Base-by-base conservation (phyloP, 1,140 invertebrate genomes). In the Tribolium madens region DNA sequence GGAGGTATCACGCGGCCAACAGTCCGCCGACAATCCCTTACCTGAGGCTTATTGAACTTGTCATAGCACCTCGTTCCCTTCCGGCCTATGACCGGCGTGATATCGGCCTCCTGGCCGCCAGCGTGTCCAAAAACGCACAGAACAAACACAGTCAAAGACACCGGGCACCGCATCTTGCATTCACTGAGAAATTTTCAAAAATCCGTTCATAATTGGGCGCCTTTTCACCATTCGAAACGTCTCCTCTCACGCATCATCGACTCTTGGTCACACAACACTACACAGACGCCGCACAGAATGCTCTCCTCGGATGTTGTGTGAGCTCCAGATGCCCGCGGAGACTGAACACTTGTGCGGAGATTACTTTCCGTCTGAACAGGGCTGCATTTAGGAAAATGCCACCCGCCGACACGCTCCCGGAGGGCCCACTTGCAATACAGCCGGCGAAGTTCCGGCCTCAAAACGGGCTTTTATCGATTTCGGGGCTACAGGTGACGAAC, bases 51-150 rank as follows among this genome's bases (percentile, higher is more conserved):
- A 13, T 78, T 78, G 70, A 83, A 82, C 64, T 80, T 76, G 50
- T 82, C 81, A 69, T 83, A 83, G 60, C 82, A 83, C 74, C 71
- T 73, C 13, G 80, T 82, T 1, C 82, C 80, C 31, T 79, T 80
- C 70, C 26, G 33, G 7, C 82, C 82, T 12, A 82, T 75, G 7
- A 60, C 79, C 14, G 82, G 82, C 33, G 82, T 82, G 14, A 81
- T 64, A 14, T 80, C 77, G 26, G 64, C 46, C 50, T 78, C 77
- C 13, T 78, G 47, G 26, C 9, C 33, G n/a, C 7, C 14, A 46
- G 7, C 68, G 18, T 47, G 42, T 47, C 36, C 47, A 1, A 74
- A 48, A 53, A 77, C 15, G 52, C 70, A 60, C 50, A 77, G 73
- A 73, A 46, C 18, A 42, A 77, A 60, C 48, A 77, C 33, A 68